These are phyloP conservation scores for Murina feae DNA, from an alignment of 2,113 vertebrate species.

Conservation along the genomic window DNA sequence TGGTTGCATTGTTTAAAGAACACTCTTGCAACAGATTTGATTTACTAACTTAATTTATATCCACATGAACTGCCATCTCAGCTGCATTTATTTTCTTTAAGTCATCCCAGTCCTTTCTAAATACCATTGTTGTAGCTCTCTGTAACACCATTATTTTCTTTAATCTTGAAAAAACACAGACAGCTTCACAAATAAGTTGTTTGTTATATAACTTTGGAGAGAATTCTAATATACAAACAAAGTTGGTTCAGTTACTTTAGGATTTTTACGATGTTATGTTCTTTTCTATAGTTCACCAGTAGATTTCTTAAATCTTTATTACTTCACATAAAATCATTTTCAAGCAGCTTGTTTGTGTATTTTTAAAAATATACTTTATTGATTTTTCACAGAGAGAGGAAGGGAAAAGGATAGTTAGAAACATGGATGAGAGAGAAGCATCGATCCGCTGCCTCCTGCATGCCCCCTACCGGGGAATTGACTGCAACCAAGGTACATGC, in stretches of 20 bases:
- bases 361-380: too few species aligned
- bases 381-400: too few species aligned
- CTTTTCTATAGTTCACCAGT: background rate
- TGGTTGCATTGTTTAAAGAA: constrained; percentile 53
- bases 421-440: too few species aligned
- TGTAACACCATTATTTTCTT: constrained; percentile 61
- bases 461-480: too few species aligned
- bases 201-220: background rate
- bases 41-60: constrained; percentile 78
- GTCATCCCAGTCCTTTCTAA: constrained; percentile 68
- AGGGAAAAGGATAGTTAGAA: too few species aligned
- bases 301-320: background rate
- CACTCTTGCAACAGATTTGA: constrained; percentile 53
- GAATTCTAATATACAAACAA: background rate
- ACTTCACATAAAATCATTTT: background rate
- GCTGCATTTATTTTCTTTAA: constrained; percentile 69
- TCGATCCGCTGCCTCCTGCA: too few species aligned
- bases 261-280: background rate
- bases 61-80: constrained; percentile 53
- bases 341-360: background rate
- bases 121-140: constrained; percentile 61
- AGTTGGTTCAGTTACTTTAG: background rate
- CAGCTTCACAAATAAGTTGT: constrained; percentile 34
- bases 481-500: too few species aligned
- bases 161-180: constrained; percentile 64